phyloP scores from a whole-genome alignment of 2,888 invertebrate species.

The Augochlorella aurata region DNA sequence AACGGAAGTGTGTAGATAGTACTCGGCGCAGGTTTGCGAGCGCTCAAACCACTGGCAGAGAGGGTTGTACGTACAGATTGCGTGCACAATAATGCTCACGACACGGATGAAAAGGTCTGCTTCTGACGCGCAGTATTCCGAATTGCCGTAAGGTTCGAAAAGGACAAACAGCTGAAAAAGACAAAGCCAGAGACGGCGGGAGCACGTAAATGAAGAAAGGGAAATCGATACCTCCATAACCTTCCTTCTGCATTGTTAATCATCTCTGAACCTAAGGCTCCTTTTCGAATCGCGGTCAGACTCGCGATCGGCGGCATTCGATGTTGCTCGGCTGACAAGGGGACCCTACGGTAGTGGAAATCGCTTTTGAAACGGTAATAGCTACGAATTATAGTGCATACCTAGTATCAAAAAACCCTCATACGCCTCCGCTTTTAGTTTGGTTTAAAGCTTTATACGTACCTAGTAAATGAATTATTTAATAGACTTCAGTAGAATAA shows the following conservation, averaged over 20 bases:
- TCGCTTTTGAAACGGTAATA: too few relatives aligned
- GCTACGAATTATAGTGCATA: too few relatives aligned
- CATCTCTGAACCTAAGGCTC: slow-evolving; percentile 10
- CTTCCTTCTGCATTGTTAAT: slow-evolving; percentile 28
- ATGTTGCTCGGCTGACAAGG: not conserved
- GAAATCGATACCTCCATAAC: slow-evolving; percentile 52
- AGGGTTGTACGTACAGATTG: slow-evolving; percentile 63
- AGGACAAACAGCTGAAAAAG: slow-evolving; percentile 62
- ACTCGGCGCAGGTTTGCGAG: slow-evolving; percentile 30
- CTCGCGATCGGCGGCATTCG: not conserved
- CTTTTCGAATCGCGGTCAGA: not conserved
- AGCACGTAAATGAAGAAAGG: slow-evolving; percentile 50
- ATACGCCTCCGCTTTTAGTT: too few relatives aligned
- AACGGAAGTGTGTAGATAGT: slow-evolving; percentile 40
- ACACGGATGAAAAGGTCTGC: slow-evolving; percentile 65
- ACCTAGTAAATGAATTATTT: too few relatives aligned
- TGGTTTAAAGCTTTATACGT: too few relatives aligned
- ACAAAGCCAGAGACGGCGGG: slow-evolving; percentile 45
- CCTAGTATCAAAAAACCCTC: too few relatives aligned
- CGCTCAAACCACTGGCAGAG: slow-evolving; percentile 37
- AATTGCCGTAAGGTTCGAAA: slow-evolving; percentile 67
- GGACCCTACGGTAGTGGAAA: too few relatives aligned
- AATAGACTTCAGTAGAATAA: too few relatives aligned
- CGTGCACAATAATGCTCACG: slow-evolving; percentile 63
- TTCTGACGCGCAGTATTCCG: slow-evolving; percentile 62